These are phyloP conservation scores for Ia io DNA, from an alignment of 2,113 vertebrate genomes.

Conservation along the genomic window DNA sequence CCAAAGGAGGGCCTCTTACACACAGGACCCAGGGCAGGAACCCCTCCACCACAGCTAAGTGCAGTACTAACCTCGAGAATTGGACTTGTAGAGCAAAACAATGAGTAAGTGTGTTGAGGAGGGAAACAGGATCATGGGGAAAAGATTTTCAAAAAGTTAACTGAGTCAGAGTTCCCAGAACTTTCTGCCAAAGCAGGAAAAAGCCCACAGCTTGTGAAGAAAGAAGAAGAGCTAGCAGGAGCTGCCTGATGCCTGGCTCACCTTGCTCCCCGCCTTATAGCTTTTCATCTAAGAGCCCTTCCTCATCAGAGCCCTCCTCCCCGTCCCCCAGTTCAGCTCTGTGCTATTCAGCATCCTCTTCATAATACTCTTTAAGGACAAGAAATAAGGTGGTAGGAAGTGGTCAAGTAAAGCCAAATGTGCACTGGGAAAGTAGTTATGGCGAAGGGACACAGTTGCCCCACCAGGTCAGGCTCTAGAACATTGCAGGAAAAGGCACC, in stretches of 20 bases:
- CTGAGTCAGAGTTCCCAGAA: conserved; percentile 59
- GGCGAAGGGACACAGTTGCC: not conserved
- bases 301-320: not conserved
- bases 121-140: not conserved
- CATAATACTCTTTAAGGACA: not conserved
- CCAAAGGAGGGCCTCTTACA: not conserved
- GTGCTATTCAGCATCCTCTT: not conserved
- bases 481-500: not conserved
- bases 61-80: not conserved
- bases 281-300: not conserved
- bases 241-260: not conserved
- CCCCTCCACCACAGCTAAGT: not conserved
- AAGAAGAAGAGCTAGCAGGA: not conserved
- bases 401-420: not conserved
- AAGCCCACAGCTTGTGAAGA: conserved; percentile 5
- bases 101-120: not conserved
- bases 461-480: not conserved
- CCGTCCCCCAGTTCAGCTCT: not conserved
- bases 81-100: not conserved
- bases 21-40: not conserved
- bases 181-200: conserved; percentile 28
- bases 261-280: not conserved
- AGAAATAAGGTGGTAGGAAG: not conserved
- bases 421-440: not conserved
- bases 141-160: not conserved